Evolutionary conservation across 2,113 vertebrate species (phyloP).

Genomic region (Terrapene triunguis): DNA sequence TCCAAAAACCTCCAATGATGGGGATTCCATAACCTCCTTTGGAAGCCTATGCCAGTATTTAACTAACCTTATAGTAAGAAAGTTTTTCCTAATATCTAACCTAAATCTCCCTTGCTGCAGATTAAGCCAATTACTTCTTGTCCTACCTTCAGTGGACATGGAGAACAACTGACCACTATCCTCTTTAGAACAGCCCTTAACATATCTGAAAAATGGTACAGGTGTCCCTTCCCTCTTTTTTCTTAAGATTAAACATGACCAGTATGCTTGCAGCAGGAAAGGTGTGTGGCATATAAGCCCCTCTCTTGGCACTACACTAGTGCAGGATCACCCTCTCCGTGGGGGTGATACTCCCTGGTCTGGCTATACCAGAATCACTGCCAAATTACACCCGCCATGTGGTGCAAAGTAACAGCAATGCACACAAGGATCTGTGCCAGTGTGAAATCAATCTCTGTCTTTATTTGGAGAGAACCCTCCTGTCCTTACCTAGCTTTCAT

Average conservation of each 20-base stretch:
- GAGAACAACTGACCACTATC: neutral
- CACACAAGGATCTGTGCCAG: neutral
- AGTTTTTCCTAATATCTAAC: neutral
- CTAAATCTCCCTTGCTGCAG: neutral
- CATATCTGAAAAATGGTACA: neutral
- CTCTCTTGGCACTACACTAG: neutral
- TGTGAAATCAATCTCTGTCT: neutral
- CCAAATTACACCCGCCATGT: neutral
- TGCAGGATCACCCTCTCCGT: neutral
- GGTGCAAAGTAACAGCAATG: neutral
- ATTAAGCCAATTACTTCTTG: neutral
- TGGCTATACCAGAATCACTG: neutral
- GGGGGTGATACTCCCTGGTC: neutral
- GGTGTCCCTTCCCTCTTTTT: neutral
- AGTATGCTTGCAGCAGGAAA: neutral
- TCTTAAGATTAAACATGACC: neutral
- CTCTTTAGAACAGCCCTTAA: neutral
- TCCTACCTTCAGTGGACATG: neutral
- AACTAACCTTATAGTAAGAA: neutral
- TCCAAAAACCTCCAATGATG: neutral
- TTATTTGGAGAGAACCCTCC: neutral
- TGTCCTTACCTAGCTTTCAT: neutral
- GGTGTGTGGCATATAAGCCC: neutral
- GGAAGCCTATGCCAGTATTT: neutral
- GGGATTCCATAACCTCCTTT: neutral